These are phyloP conservation scores for Gadus chalcogrammus DNA, from an alignment of 2,113 vertebrate genomes.

Conservation along the genomic window DNA sequence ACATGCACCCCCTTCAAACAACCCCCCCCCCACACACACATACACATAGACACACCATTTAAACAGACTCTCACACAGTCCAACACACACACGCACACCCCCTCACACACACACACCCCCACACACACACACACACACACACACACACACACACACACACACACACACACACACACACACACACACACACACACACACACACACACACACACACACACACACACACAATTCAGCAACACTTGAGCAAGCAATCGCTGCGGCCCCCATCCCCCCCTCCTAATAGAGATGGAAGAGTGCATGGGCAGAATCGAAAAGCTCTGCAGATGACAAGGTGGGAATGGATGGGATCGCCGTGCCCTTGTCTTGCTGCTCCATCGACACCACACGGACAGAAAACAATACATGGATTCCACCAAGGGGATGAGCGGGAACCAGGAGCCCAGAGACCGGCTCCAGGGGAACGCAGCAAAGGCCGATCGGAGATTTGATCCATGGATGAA, in stretches of 20 bases:
- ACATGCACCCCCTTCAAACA: background rate
- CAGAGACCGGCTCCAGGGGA: constrained; percentile 4
- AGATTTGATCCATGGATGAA: background rate
- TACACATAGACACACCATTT: background rate
- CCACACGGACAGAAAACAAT: constrained; percentile 49
- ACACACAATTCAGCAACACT: constrained; percentile 12
- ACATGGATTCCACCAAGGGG: constrained; percentile 48
- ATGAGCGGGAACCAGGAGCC: constrained; percentile 13
- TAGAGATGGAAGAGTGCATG: constrained; percentile 74
- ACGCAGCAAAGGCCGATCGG: constrained; percentile 18
- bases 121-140: constrained; percentile 27
- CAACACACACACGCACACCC: too few relatives aligned
- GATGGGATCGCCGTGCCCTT: constrained; percentile 66
- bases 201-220: constrained; percentile 56
- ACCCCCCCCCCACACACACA: background rate
- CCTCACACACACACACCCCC: too few relatives aligned
- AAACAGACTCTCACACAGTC: too few relatives aligned
- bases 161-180: constrained; percentile 43
- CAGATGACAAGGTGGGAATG: constrained; percentile 69
- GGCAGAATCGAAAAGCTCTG: constrained; percentile 68
- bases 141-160: background rate
- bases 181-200: constrained; percentile 46
- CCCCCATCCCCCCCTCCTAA: constrained; percentile 64
- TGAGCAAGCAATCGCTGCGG: constrained; percentile 50
- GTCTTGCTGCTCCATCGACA: constrained; percentile 63